Base-by-base conservation (phyloP, 2,113 vertebrate species). In the Aramus guarauna region DNA sequence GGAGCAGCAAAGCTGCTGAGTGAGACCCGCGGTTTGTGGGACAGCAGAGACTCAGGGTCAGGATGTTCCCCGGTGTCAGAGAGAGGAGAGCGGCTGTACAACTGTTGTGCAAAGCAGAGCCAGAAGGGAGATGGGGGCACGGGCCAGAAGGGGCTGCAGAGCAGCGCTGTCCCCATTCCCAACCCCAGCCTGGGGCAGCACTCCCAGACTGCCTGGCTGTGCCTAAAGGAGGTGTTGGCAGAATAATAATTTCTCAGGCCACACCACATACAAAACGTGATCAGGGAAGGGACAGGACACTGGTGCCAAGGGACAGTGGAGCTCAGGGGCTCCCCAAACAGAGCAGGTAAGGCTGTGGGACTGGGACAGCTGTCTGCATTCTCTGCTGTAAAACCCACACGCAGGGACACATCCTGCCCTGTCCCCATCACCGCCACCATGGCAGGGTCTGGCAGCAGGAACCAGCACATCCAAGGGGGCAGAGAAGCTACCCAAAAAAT, bases 211-310 rank as follows among this genome's bases (percentile, higher is more conserved):
- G 19, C 24, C 43, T 76, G 53, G n/a, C 52, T 79, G 16, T 68
- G 37, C 47, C 52, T n/a, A 45, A 32, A 59, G 66, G 15, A 72
- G 14, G 22, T 11, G 6, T 0, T 59, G 22, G 41, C 56, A 91
- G 72, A 76, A 68, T 14, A 83, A 7, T 36, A 8, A 76, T 72
- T 80, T 72, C 53, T 72, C 32, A 67, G n/a, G 24, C 15, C 43
- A 64, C 26, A 24, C 21, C 18, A 68, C 3, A 1, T 34, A 48
- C 4, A 11, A 71, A 52, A 50, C 2, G 2, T 50, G 0, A 73
- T 15, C 55, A 47, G 36, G 26, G 24, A 60, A 80, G 16, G 53
- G 43, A 58, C 0, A 5, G 56, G 37, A 88, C 21, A 15, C 19
- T 50, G 53, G 22, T 50, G 29, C 21, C 16, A 39, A 72, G 47